Conservation (phyloP, 37 sponge, comb jelly and placozoan species). For the Haliclona indistincta region DNA sequence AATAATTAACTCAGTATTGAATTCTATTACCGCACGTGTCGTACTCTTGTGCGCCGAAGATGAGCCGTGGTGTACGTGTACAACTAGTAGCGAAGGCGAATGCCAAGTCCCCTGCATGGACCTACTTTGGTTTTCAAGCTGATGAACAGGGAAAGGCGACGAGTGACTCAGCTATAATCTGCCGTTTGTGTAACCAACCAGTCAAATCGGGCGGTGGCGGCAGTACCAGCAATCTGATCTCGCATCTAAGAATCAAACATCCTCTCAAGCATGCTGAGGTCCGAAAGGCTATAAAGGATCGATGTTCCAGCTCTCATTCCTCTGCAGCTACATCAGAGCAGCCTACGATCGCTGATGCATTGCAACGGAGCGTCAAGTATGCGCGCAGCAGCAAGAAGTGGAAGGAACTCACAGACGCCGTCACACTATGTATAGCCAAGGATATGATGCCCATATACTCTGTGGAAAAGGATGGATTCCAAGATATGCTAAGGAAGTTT, state of each 20-base stretch:
- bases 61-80: no score
- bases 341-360: not conserved
- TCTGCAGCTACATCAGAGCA: not conserved
- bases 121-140: constrained; percentile 1
- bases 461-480: constrained; percentile 6
- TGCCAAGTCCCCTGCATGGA: not conserved
- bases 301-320: not conserved
- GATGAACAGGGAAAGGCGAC: not conserved
- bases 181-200: not conserved
- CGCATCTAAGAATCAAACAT: constrained; percentile 2
- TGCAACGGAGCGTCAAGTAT: not conserved
- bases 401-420: not conserved
- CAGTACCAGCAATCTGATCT: constrained; percentile 29
- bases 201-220: constrained; percentile 24
- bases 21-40: no score
- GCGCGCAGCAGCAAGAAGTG: not conserved
- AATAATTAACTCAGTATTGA: no score
- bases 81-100: no score
- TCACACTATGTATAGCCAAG: not conserved
- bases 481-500: not conserved
- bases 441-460: constrained; percentile 8
- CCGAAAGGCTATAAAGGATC: not conserved
- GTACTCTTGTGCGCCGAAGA: no score
- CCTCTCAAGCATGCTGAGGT: not conserved
- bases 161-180: not conserved